A percentile compares a stretch with the other conserved stretches of the same genome.
Conservation (phyloP, 2,797 vertebrate species). For the Tenualosa thibaudeaui region DNA sequence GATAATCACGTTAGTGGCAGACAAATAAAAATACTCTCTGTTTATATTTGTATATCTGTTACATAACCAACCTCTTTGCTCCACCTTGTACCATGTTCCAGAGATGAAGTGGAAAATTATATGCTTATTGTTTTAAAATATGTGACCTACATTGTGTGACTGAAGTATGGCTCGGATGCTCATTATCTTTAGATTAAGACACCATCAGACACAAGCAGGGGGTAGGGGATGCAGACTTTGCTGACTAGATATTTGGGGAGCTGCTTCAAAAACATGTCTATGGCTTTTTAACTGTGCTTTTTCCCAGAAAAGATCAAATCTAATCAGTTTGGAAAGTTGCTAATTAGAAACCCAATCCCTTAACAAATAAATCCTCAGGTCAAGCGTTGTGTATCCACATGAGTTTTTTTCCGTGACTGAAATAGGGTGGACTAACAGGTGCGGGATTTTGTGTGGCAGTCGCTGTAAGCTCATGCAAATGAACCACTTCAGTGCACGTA, state of each 20-base stretch:
- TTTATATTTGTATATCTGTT: not conserved
- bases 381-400: not conserved
- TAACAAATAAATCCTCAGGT: slow-evolving; percentile 15
- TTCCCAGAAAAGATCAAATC: slow-evolving; percentile 2
- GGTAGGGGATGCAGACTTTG: not conserved
- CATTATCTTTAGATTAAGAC: not conserved
- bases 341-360: slow-evolving; percentile 17
- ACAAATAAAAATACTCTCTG: not conserved
- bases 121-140: not conserved
- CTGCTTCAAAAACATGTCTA: not conserved
- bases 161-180: not conserved
- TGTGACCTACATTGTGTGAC: not conserved
- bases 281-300: not conserved
- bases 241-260: not conserved
- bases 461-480: slow-evolving; percentile 23
- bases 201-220: not conserved
- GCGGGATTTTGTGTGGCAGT: slow-evolving; percentile 14
- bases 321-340: not conserved
- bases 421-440: slow-evolving; percentile 10
- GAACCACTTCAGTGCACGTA: not conserved
- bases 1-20: not conserved
- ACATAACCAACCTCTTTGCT: not conserved
- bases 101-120: not conserved
- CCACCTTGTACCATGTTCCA: too few species aligned
- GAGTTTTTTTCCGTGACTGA: slow-evolving; percentile 6